Evolutionary conservation across 1,140 invertebrate species (phyloP), one percentile per base, ranked within the genome.

Genomic region (Pomacea maculata): DNA sequence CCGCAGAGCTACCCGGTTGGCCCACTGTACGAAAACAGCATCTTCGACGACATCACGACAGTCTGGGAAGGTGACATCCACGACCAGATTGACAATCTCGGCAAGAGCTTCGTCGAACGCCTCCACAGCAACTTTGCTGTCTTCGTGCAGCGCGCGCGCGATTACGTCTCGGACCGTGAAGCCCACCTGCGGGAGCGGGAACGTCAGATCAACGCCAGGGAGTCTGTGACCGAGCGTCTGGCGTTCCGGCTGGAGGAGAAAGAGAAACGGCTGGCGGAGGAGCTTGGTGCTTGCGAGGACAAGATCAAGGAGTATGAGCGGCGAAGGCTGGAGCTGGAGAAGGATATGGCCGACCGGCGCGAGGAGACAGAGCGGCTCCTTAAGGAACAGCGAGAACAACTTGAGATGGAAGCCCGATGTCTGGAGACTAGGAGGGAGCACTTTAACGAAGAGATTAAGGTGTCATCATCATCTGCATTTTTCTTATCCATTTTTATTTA

Each of bases 51-150:
- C 79, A 84, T 90, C 15, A 90, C 87, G 15, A 86, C 83, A 17
- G 83, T 83, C 8, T 90, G 89, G 89, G 89, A 90, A 76, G 78
- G 88, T 17, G 89, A 90, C 71, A 87, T 90, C 64, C 89, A 90
- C 70, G 89, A 90, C n/a, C 89, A 90, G 78, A 89, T 90, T 71
- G 89, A 90, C 54, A 85, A 87, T 25, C 85, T 89, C 15, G 88
- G 89, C 1, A 88, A 87, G 79, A 85, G 83, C 45, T 87, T 90
- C 54, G 79, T 89, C 17, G 87, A 89, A 15, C 86, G 86, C 65
- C 82, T 90, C 0, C 89, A 90, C 76, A 80, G 85, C 34, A 90
- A 88, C 78, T 90, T 89, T 78, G 86, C 83, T 71, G 83, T 85
- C 63, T 90, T 90, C 77, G 86, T 90, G 10, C 85, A 88, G 75